Conservation (phyloP, 2,888 invertebrate species). For the Thera obeliscata region DNA sequence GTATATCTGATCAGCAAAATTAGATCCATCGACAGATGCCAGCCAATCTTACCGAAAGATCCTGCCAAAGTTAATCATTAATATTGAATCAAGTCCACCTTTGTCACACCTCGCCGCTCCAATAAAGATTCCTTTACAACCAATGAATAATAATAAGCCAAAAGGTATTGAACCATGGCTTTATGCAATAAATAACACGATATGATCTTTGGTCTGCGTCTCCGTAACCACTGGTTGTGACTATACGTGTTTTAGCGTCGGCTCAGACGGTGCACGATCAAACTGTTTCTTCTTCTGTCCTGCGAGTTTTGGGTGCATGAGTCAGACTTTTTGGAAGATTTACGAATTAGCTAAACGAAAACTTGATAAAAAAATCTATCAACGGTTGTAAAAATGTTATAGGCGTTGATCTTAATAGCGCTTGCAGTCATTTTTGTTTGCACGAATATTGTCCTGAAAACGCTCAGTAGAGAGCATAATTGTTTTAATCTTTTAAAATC, state of each 20-base stretch:
- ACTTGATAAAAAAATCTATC: neutral
- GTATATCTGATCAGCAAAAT: neutral
- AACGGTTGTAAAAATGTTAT: too few relatives aligned
- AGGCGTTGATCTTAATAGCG: too few relatives aligned
- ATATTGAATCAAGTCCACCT: slow-evolving; percentile 17
- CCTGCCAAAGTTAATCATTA: slow-evolving; percentile 3
- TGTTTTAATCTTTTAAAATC: too few relatives aligned
- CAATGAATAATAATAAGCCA: slow-evolving; percentile 70
- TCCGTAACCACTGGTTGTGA: slow-evolving; percentile 38
- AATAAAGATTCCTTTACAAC: slow-evolving; percentile 55
- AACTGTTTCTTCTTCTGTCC: neutral
- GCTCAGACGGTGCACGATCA: slow-evolving; percentile 12
- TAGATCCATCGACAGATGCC: neutral
- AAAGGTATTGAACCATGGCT: slow-evolving; percentile 70
- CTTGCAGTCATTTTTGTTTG: neutral
- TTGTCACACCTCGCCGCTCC: slow-evolving; percentile 46
- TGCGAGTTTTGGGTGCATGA: neutral
- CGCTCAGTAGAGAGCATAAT: neutral
- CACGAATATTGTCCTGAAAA: neutral
- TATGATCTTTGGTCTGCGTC: slow-evolving; percentile 63
- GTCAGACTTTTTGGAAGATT: neutral
- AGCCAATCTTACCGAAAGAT: neutral
- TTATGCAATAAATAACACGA: slow-evolving; percentile 70
- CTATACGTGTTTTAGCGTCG: slow-evolving; percentile 34
- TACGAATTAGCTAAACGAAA: neutral